phyloP scores from a whole-genome alignment of 2,113 vertebrate species.

The Corythornis madagascariensis region DNA sequence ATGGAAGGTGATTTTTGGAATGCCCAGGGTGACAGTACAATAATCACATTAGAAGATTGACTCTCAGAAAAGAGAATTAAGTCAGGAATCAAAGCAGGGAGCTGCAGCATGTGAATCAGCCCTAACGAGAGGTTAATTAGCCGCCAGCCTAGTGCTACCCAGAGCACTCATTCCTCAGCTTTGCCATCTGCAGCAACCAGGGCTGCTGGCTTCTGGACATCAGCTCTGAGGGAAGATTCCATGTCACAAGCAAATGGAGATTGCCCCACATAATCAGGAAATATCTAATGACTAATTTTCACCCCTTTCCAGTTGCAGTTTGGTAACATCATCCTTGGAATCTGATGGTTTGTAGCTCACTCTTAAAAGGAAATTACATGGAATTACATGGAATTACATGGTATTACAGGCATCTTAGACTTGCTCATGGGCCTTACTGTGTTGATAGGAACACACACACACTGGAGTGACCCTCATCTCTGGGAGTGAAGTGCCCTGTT shows the following conservation, averaged over 20 bases:
- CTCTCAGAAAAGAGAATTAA: neutral
- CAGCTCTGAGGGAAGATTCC: fast-evolving
- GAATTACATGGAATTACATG: no score
- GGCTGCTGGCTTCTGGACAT: neutral
- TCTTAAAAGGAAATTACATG: neutral
- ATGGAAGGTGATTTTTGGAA: neutral
- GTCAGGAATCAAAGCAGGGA: neutral
- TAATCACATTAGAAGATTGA: neutral
- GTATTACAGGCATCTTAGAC: neutral
- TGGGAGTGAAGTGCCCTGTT: neutral
- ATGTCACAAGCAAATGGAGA: neutral
- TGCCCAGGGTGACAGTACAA: neutral
- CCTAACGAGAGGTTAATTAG: neutral
- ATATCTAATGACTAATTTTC: neutral
- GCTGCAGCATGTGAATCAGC: neutral
- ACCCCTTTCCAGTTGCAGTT: neutral
- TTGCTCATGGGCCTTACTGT: neutral
- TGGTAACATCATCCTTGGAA: neutral
- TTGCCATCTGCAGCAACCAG: fast-evolving
- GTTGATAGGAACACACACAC: neutral
- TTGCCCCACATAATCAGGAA: neutral
- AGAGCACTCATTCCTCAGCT: neutral
- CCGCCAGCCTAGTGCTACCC: no score
- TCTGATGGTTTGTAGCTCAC: neutral
- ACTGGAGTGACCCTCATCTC: no score